phyloP scores from a whole-genome alignment of 1,140 invertebrate genomes.

The Pinna nobilis region DNA sequence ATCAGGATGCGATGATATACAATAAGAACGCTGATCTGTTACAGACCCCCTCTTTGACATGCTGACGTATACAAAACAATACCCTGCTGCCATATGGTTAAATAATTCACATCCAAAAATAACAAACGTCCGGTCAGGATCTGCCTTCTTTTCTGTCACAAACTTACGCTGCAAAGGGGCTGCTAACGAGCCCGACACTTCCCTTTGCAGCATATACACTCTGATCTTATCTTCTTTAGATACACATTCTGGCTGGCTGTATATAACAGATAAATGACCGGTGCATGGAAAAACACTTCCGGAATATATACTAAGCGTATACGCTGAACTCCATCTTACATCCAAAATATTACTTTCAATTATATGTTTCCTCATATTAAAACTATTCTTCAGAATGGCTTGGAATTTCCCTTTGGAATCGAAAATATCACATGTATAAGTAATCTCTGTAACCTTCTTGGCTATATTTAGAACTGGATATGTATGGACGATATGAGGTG shows the following conservation, averaged over 20 bases:
- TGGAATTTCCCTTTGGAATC: conserved; percentile 60
- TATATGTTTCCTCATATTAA: conserved; percentile 21
- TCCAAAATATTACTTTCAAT: conserved; percentile 49
- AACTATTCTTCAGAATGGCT: conserved; percentile 48
- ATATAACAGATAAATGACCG: conserved; percentile 41
- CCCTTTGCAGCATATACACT: conserved; percentile 43
- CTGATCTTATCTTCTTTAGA: conserved; percentile 51
- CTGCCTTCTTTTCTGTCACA: conserved; percentile 44
- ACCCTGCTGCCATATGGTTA: conserved; percentile 45
- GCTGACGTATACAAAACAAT: conserved; percentile 61
- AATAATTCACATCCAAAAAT: conserved; percentile 51
- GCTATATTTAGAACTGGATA: conserved; percentile 14
- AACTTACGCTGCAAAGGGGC: conserved; percentile 52
- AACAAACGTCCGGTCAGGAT: conserved; percentile 42
- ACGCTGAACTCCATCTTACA: conserved; percentile 51
- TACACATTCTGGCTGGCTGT: conserved; percentile 56
- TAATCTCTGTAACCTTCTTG: conserved; percentile 11
- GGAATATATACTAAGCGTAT: conserved; percentile 38
- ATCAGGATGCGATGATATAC: conserved; percentile 50
- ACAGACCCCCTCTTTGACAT: conserved; percentile 47
- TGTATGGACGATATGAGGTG: background rate
- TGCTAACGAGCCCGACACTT: conserved; percentile 48
- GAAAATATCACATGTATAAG: conserved; percentile 51
- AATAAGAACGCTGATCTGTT: conserved; percentile 48
- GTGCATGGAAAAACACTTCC: conserved; percentile 57